These are phyloP conservation scores for Neolamprologus fasciatus DNA, from an alignment of 2,113 vertebrate species.

Conservation along the genomic window DNA sequence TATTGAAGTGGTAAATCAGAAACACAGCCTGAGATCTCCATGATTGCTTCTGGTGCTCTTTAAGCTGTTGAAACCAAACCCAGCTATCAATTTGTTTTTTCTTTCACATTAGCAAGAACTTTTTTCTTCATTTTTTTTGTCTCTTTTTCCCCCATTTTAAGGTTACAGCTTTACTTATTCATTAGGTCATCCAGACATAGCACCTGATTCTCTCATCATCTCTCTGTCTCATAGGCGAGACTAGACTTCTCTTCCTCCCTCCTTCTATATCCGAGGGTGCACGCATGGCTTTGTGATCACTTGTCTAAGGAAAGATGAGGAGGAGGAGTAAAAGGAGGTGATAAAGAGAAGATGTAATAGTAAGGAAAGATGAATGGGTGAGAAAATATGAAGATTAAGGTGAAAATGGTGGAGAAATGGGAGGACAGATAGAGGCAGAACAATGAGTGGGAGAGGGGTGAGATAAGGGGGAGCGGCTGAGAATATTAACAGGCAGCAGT, in stretches of 20 bases:
- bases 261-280: neutral
- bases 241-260: slow-evolving; percentile 1
- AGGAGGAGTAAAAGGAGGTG: neutral
- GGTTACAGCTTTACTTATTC: slow-evolving; percentile 21
- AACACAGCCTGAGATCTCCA: slow-evolving; percentile 14
- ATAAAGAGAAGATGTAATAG: neutral
- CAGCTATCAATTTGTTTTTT: neutral
- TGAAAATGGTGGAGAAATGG: neutral
- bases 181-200: slow-evolving; percentile 52
- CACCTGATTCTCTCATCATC: slow-evolving; percentile 73
- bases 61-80: neutral
- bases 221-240: slow-evolving; percentile 20
- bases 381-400: neutral
- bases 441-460: neutral
- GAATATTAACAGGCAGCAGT: neutral
- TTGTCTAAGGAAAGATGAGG: neutral
- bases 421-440: neutral
- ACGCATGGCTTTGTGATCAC: slow-evolving; percentile 28
- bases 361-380: neutral
- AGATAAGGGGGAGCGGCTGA: neutral
- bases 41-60: neutral
- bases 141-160: neutral
- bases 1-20: slow-evolving; percentile 52
- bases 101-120: neutral
- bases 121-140: neutral